A percentile compares a stretch with the other conserved stretches of the same genome.
Conservation (phyloP, 2,797 vertebrate species). For the Atherinosoma microstoma region DNA sequence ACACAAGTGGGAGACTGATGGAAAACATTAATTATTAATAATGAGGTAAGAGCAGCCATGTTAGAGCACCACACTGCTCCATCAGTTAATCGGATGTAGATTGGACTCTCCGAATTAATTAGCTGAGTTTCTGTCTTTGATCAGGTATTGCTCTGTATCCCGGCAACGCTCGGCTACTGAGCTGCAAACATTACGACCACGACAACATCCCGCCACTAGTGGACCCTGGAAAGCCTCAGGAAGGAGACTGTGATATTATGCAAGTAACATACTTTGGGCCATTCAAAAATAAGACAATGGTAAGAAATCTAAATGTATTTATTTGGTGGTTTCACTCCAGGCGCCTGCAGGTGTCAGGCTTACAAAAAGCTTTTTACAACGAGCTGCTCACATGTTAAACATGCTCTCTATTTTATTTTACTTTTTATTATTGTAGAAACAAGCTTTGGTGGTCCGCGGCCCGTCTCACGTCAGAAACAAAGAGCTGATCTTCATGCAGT, state of each 20-base stretch:
- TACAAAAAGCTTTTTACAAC: neutral
- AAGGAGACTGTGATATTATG: conserved; percentile 83
- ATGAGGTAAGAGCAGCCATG: too few species aligned
- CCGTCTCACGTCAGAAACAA: conserved; percentile 91
- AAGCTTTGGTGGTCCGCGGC: conserved; percentile 90
- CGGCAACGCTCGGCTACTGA: conserved; percentile 88
- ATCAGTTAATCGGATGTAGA: too few species aligned
- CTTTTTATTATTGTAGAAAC: conserved; percentile 77
- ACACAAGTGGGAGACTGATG: too few species aligned
- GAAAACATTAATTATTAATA: too few species aligned
- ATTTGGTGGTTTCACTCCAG: neutral
- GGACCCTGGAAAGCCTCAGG: conserved; percentile 84
- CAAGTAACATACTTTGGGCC: conserved; percentile 90
- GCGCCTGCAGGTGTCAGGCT: neutral
- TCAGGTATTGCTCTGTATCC: conserved; percentile 95
- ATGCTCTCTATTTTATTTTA: neutral
- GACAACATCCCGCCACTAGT: conserved; percentile 90
- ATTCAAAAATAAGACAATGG: conserved; percentile 89
- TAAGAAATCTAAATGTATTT: conserved; percentile 60
- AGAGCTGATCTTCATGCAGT: conserved; percentile 95
- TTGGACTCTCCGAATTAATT: too few species aligned
- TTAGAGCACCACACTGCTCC: too few species aligned
- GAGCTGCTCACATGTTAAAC: neutral
- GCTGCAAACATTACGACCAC: conserved; percentile 92
- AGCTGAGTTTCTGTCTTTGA: neutral